Evolutionary conservation across 1,140 invertebrate species (phyloP).

Genomic region (Musca domestica): DNA sequence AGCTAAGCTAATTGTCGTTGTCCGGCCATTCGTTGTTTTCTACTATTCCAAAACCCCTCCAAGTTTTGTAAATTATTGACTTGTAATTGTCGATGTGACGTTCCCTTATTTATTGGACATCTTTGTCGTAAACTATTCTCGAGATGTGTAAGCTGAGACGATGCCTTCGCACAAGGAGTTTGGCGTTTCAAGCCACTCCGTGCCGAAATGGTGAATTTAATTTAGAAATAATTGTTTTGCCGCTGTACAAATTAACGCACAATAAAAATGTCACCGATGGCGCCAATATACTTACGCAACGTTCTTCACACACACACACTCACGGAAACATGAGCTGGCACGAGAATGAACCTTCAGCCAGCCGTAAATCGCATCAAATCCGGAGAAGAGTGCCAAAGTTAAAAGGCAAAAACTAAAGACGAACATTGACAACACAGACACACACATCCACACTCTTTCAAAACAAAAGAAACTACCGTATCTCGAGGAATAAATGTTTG

Average conservation of each 20-base stretch:
- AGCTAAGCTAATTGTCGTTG: no score
- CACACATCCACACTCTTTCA: not conserved
- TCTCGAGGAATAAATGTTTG: slow-evolving; percentile 1
- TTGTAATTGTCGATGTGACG: no score
- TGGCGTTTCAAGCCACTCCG: no score
- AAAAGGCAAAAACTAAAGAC: slow-evolving; percentile 14
- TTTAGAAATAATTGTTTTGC: slow-evolving; percentile 21
- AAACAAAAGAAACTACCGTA: not conserved
- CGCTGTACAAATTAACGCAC: slow-evolving; percentile 21
- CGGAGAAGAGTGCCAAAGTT: slow-evolving; percentile 9
- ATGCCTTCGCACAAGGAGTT: no score
- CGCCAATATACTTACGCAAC: slow-evolving; percentile 20
- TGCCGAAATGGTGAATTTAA: slow-evolving; percentile 7
- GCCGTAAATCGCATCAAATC: not conserved
- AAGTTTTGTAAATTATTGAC: no score
- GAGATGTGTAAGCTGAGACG: no score
- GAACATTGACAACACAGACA: not conserved
- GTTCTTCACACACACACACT: not conserved
- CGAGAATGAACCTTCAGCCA: not conserved
- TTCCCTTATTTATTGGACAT: no score
- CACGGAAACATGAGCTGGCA: not conserved
- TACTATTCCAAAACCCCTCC: no score
- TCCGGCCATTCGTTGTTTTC: no score
- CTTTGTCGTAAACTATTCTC: no score
- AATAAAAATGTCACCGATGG: slow-evolving; percentile 24